Percentiles rank a stretch among this genome's conserved stretches.
Conservation (phyloP, 2,113 vertebrate species). For the Salvelinus alpinus region DNA sequence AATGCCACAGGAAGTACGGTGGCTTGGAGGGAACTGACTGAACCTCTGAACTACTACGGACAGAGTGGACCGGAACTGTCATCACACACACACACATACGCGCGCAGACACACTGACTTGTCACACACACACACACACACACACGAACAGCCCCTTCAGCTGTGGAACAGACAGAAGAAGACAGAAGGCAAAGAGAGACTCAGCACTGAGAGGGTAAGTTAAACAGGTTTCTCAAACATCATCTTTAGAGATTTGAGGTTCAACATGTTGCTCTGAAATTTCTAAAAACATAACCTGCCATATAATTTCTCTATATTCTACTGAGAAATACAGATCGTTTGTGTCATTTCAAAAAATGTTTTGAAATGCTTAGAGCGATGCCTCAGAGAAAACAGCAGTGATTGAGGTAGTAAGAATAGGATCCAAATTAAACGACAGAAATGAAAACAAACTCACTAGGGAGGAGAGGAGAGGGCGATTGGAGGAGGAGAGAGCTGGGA, state of each 20-base stretch:
- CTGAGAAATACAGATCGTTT: too few species aligned
- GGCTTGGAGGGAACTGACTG: slow-evolving; percentile 51
- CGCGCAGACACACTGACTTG: background rate
- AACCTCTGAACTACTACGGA: slow-evolving; percentile 53
- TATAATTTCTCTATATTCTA: too few species aligned
- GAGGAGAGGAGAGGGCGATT: background rate
- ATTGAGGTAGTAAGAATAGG: too few species aligned
- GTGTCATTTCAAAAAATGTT: too few species aligned
- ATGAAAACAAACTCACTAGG: background rate
- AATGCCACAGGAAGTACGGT: slow-evolving; percentile 57
- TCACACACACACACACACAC: slow-evolving; percentile 1
- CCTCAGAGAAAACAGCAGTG: background rate
- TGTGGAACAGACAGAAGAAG: background rate
- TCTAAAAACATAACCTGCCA: too few species aligned
- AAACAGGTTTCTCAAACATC: background rate
- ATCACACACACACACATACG: too few species aligned
- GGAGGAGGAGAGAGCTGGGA: background rate
- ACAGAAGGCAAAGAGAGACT: background rate
- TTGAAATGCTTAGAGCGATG: too few species aligned
- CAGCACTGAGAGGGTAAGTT: background rate
- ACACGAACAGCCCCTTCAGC: background rate
- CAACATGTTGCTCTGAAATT: too few species aligned
- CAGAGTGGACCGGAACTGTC: slow-evolving; percentile 29
- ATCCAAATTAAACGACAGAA: background rate
- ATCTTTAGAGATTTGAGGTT: background rate